Evolutionary conservation across 2,888 invertebrate species (phyloP).

Genomic region (Zygothrica quintamaculata): DNA sequence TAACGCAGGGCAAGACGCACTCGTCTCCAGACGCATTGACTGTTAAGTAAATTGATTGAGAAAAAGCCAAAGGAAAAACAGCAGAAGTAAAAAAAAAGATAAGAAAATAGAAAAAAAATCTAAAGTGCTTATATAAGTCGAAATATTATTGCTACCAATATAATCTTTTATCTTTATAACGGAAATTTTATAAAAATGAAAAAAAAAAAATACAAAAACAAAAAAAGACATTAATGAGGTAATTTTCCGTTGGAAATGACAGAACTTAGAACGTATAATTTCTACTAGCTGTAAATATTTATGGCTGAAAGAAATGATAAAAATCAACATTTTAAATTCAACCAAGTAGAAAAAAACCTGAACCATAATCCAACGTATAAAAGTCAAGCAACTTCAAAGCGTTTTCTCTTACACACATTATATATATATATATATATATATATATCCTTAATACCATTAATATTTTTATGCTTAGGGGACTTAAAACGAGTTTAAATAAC

Average conservation of each 20-base stretch:
- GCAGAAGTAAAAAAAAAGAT: too few relatives aligned
- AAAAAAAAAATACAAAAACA: too few relatives aligned
- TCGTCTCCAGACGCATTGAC: conserved; percentile 12
- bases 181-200: conserved; percentile 29
- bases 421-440: not conserved
- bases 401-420: not conserved
- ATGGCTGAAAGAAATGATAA: conserved; percentile 13
- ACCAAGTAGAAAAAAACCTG: conserved; percentile 26
- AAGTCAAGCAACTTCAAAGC: conserved; percentile 37
- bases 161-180: conserved; percentile 23
- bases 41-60: conserved; percentile 30
- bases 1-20: not conserved
- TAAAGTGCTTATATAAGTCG: conserved; percentile 8
- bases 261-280: too few relatives aligned
- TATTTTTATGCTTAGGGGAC: not conserved
- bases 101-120: too few relatives aligned
- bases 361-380: conserved; percentile 12
- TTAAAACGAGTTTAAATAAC: not conserved
- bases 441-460: not conserved
- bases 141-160: conserved; percentile 30
- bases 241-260: conserved; percentile 24
- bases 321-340: conserved; percentile 29
- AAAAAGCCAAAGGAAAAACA: too few relatives aligned
- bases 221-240: conserved; percentile 43
- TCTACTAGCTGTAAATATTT: conserved; percentile 35